These are phyloP conservation scores for Cordilura impudica DNA, from an alignment of 2,888 invertebrate species.

Conservation along the genomic window DNA sequence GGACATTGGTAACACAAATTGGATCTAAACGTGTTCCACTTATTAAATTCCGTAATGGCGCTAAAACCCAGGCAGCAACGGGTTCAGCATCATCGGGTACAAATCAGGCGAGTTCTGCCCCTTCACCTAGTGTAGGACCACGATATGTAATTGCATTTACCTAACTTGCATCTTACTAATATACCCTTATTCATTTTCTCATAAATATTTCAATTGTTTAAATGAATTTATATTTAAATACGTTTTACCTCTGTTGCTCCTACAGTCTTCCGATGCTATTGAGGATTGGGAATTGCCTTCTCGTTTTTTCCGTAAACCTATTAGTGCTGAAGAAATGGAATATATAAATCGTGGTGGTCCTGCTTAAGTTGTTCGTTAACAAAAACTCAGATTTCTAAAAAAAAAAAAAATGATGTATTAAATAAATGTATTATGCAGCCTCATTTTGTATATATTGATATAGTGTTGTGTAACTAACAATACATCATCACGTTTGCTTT, in stretches of 20 bases:
- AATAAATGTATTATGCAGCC: too few relatives aligned
- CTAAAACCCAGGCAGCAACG: conserved; percentile 63
- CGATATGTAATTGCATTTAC: conserved; percentile 15
- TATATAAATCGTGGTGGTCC: conserved; percentile 85
- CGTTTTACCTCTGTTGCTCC: neutral
- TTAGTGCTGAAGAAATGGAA: conserved; percentile 83
- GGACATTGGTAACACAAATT: conserved; percentile 64
- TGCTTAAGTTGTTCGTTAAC: too few relatives aligned
- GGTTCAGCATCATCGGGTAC: conserved; percentile 54
- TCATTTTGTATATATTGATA: too few relatives aligned
- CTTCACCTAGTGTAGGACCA: neutral
- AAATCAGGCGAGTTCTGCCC: conserved; percentile 71
- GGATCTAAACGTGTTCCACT: conserved; percentile 80
- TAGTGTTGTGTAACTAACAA: too few relatives aligned
- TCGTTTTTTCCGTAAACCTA: conserved; percentile 82
- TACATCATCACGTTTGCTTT: too few relatives aligned
- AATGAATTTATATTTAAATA: neutral
- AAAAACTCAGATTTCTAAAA: too few relatives aligned
- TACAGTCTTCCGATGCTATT: conserved; percentile 76
- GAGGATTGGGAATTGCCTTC: conserved; percentile 84
- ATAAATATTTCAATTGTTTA: neutral
- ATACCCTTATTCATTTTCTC: neutral
- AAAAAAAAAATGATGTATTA: too few relatives aligned
- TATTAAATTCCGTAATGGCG: conserved; percentile 84
- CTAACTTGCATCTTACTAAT: conserved; percentile 7